phyloP scores from a whole-genome alignment of 1,140 invertebrate genomes.

The Protaetia brevitarsis region DNA sequence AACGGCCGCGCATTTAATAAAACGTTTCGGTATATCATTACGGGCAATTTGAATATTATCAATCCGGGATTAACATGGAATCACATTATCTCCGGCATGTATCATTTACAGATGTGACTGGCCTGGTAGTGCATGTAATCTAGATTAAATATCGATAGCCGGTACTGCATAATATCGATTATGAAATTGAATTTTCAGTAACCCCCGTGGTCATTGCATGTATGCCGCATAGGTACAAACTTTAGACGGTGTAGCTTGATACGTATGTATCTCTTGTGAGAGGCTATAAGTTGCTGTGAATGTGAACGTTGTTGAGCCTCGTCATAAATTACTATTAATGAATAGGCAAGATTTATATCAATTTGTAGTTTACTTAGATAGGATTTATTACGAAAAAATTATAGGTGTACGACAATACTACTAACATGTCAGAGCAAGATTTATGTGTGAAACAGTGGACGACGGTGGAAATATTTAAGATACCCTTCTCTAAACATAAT shows the following conservation, averaged over 20 bases:
- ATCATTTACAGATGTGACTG: not conserved
- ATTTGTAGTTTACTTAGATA: too few species aligned
- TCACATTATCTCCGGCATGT: conserved; percentile 1
- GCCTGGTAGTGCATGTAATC: not conserved
- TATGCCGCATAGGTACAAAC: not conserved
- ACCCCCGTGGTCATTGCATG: not conserved
- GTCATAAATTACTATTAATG: too few species aligned
- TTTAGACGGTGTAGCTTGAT: not conserved
- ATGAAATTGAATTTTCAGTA: conserved; percentile 7
- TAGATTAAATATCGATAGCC: conserved; percentile 12
- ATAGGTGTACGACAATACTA: too few species aligned
- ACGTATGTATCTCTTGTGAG: too few species aligned
- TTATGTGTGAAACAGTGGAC: too few species aligned
- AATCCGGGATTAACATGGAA: conserved; percentile 7
- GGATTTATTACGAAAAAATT: too few species aligned
- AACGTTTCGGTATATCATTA: not conserved
- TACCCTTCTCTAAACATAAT: too few species aligned
- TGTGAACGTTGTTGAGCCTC: too few species aligned
- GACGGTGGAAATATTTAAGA: too few species aligned
- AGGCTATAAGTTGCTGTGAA: too few species aligned
- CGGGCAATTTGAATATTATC: conserved; percentile 10
- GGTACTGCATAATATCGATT: not conserved
- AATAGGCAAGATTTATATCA: too few species aligned
- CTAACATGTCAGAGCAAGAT: too few species aligned
- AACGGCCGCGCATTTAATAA: not conserved